Evolutionary conservation across 2,888 invertebrate species (phyloP).

Genomic region (Andrena haemorrhoa): DNA sequence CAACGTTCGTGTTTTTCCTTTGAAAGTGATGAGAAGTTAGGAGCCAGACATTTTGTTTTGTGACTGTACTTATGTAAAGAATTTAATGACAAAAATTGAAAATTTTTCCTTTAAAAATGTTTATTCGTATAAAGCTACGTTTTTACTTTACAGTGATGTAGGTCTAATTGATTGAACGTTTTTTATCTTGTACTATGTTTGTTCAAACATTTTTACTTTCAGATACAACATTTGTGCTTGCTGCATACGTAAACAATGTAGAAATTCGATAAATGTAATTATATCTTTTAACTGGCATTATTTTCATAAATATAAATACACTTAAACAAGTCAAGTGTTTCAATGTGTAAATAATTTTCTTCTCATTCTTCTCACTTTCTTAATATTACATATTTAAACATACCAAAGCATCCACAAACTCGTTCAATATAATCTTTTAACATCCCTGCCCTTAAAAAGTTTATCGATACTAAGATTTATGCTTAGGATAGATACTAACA

Average conservation of each 20-base stretch:
- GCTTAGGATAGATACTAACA: background rate
- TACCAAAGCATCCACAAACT: too few species aligned
- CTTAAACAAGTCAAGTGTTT: background rate
- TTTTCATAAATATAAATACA: background rate
- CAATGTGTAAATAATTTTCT: background rate
- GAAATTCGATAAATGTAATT: conserved; percentile 45
- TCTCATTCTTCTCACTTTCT: background rate
- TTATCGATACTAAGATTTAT: background rate
- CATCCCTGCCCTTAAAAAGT: background rate
- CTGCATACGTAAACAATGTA: background rate
- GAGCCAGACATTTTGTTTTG: too few species aligned
- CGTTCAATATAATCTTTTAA: conserved; percentile 3
- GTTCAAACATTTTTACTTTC: background rate
- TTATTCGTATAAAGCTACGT: background rate
- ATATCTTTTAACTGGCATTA: background rate
- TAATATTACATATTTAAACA: too few species aligned
- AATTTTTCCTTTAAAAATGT: background rate
- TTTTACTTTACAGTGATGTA: conserved; percentile 6
- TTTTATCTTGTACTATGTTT: background rate
- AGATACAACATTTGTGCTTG: conserved; percentile 3
- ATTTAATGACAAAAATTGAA: background rate
- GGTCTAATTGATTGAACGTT: background rate
- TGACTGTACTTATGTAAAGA: background rate
- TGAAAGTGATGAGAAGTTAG: too few species aligned
- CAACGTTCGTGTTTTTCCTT: conserved; percentile 1